These are phyloP conservation scores for Sinhomidia bicolor DNA, from an alignment of 2,888 invertebrate genomes.

Conservation along the genomic window DNA sequence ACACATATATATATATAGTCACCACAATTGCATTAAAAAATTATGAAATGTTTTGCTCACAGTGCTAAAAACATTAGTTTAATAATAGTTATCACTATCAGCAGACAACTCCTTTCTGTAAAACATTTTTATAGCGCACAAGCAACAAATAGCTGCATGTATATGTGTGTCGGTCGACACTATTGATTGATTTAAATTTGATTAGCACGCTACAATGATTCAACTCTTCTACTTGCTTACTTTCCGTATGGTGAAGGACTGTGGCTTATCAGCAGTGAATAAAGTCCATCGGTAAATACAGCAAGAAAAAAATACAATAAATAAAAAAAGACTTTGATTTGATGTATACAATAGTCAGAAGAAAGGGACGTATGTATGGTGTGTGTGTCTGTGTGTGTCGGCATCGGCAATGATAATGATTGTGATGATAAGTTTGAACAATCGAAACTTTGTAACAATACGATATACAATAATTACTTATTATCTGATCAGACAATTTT, in stretches of 20 bases:
- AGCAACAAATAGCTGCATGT: too few species aligned
- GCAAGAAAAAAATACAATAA: background rate
- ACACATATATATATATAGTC: too few species aligned
- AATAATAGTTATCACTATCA: background rate
- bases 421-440: background rate
- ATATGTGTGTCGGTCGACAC: background rate
- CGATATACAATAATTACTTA: background rate
- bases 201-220: constrained; percentile 33
- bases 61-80: background rate
- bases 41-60: too few species aligned
- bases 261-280: background rate
- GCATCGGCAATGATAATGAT: too few species aligned
- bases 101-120: background rate
- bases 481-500: background rate
- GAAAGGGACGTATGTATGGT: too few species aligned
- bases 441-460: background rate
- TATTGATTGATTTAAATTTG: background rate
- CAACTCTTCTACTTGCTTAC: background rate
- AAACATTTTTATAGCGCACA: background rate
- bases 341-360: too few species aligned
- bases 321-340: too few species aligned
- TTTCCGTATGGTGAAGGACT: background rate
- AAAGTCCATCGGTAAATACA: background rate
- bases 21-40: too few species aligned
- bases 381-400: too few species aligned